Base-by-base conservation (phyloP, 2,797 vertebrate species). In the Enteromius viviparus region DNA sequence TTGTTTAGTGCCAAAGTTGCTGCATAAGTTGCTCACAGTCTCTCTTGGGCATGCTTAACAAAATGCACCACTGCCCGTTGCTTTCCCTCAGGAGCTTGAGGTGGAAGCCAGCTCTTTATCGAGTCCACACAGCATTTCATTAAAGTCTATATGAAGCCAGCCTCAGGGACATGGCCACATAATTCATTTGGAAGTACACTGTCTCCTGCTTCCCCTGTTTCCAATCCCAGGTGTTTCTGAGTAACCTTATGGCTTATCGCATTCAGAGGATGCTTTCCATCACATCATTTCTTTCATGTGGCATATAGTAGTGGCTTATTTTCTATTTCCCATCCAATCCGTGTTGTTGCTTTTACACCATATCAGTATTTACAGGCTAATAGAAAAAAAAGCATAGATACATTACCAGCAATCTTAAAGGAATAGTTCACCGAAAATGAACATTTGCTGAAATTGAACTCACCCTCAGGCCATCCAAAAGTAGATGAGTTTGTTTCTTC, bases 91-190 rank as follows among this genome's bases (percentile, higher is more conserved):
- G 53, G 51, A 58, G 34, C 40, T 69, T 37, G 51, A 77, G 74
- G 40, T 42, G 81, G 53, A 77, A 60, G 34, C 21, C 23, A 26
- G 45, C 23, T 76, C 74, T 69, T 69, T 69, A 58, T 58, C 49
- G 65, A 51, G 40, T 78, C 66, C 75, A 65, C 76, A 66, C 34
- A 40, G 82, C 82, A 71, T 83, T 83, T 83, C 74, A 83, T 83
- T 83, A 82, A 82, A 66, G 17, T 10, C 45, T 66, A 19, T 53
- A 32, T 60, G 51, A 53, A 60, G 42, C 65, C 42, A 26, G 65
- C 82, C 82, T 78, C 29, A 19, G 66, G 82, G 75, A 83, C 66
- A 12, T 37, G 23, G 65, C 40, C 82, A 26, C 53, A 83, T 78
- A 71, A 83, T 83, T 83, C 75, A 78, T 71, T 60, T 78, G 81